Evolutionary conservation across 2,888 invertebrate genomes (phyloP), one percentile per base, ranked within the genome.

Genomic region (Malachius bipustulatus): DNA sequence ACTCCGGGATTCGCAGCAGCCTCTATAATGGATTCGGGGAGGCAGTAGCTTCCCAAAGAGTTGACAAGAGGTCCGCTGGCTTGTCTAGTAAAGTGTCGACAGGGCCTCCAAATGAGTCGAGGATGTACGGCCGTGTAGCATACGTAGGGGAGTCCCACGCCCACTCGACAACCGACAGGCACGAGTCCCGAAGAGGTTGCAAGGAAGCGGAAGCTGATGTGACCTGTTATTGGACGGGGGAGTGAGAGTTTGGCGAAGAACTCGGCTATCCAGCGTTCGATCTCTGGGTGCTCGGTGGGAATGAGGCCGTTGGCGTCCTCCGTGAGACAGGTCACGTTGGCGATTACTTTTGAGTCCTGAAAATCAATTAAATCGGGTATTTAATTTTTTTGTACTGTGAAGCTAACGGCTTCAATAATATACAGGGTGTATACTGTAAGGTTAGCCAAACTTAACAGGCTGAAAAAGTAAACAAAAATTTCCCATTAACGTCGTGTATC

Each of bases 131-230:
- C 70, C 6, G 77, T 77, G 57, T 83, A 77, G 49, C 84, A 85
- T 37, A 87, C 71, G 58, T 85, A 87, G 3, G 85, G 83, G 45
- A 85, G 52, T 0, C 83, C 78, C 1, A 87, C 78, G 9, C 87
- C 85, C 4, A 87, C 77, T 10, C 82, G 69, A 30, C 81, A 80
- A 11, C 82, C 80, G 16, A 78, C 54, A 0, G 76, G 73, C 19
- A 77, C 57, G 31, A 79, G 53, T 2, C 52, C 54, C 6, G 68
- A 67, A 40, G 75, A 73, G 33, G 75, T 71, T 19, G 75, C 66
- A 9, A 81, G 80, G 38, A 87, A 70, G 42, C 82, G 69, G 54
- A 87, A 85, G 47, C 82, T 82, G 9, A 85, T 65, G 53, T 85
- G 85, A 0, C 84, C 85, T 32, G 77, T 81, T 56, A 84, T 72